Evolutionary conservation across 1,140 invertebrate species (phyloP), one percentile per base, ranked within the genome.

Genomic region (Brachionus rotundiformis): DNA sequence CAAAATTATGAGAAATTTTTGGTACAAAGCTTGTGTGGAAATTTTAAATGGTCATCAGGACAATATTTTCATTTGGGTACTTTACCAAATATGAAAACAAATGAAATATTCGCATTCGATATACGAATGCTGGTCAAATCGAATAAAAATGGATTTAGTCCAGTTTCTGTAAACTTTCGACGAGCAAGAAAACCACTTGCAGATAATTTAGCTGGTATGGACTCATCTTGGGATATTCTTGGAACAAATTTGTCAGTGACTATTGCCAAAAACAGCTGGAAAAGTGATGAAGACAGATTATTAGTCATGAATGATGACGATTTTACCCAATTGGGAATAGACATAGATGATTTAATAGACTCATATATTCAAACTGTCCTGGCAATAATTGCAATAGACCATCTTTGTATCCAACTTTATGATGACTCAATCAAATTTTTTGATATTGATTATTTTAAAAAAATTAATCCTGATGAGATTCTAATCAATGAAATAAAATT

Each of bases 401-500:
- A 54, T 29, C 16, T 76, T 11, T 73, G 68, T 47, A 44, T 41
- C 25, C 16, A 25, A 44, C 33, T 76, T 23, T 76, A 23, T 29
- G 73, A 76, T 49, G 44, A 76, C 31, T 16, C 23, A 54, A 31
- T 13, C 0, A 19, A 31, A 25, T 27, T 31, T 44, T 76, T 76
- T 54, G 47, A 76, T 31, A 10, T 76, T 76, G 73, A 76, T 10
- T 49, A 49, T 25, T 76, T 76, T 31, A 76, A 76, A 41, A 76
- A 76, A 76, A 29, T 76, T 11, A 76, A 76, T 76, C 44, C 73
- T 13, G 73, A 76, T 76, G 44, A 31, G 2, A 7, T 13, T 7
- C n/a, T 76, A 11, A 11, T 76, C 6, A 49, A 49, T 54, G 73
- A 76, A 10, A 76, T 76, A 39, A 54, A 54, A 54, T 3, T 54